Evolutionary conservation across 1,140 invertebrate species (phyloP), one percentile per base, ranked within the genome.

Genomic region (Pararge aegeria): DNA sequence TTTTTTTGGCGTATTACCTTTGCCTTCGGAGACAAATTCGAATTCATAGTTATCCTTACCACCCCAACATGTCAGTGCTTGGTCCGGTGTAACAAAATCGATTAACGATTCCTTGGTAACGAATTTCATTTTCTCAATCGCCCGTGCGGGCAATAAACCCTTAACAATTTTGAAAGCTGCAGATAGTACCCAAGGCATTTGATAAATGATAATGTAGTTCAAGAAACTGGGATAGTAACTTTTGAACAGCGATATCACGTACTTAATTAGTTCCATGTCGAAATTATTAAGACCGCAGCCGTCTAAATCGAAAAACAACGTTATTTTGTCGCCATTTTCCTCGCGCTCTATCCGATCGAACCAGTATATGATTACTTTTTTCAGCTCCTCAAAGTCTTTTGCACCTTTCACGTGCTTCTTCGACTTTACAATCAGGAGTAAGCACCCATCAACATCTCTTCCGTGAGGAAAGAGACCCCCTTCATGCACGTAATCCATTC

Each of bases 141-240:
- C 97, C 83, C 97, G 96, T 4, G 96, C 93, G 30, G 96, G 97
- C 51, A 99, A 83, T 92, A 96, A 94, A 0, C 93, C 92, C 89
- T 98, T 98, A 37, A 99, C 96, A 42, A 99, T 92, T 89, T 96
- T 98, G 90, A 98, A 98, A 1, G 96, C 95, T 69, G 98, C 97
- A 83, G 95, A 97, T 54, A 98, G 90, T 6, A 98, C 93, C 97
- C 97, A 99, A 3, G 97, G 96, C 95, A 99, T 96, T 83, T 99
- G 97, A 89, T 93, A 97, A 52, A 98, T 95, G 37, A 98, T 90
- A 61, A 99, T 97, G 76, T 97, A 97, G 80, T 97, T 98, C 58
- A 97, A 85, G 81, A 96, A 94, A 89, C 94, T 95, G 7, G 97
- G 97, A 90, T 98, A 98, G 80, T 98, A 98, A 27, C 91, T 90